phyloP scores from a whole-genome alignment of 2,888 invertebrate genomes.

The Tachina lurida region DNA sequence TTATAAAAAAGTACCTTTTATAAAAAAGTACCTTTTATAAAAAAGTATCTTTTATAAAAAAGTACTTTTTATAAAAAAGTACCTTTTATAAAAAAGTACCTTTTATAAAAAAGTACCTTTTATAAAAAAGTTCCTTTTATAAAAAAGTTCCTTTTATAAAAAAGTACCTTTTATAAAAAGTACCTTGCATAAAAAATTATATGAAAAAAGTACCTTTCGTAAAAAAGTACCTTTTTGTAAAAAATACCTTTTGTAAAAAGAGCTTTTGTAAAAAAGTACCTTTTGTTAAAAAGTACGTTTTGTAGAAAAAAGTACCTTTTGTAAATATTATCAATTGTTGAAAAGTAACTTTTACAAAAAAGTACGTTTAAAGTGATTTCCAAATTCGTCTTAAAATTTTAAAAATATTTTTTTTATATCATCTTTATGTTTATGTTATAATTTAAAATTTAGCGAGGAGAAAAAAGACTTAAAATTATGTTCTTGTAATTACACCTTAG shows the following conservation, averaged over 20 bases:
- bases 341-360: neutral
- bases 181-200: no score
- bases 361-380: neutral
- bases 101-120: neutral
- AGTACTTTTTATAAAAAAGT: neutral
- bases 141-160: neutral
- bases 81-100: neutral
- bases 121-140: neutral
- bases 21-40: neutral
- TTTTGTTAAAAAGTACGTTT: no score
- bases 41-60: neutral
- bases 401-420: neutral
- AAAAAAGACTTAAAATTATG: neutral
- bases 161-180: no score
- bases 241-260: no score
- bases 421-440: neutral
- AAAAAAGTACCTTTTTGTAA: no score
- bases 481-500: constrained; percentile 54
- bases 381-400: neutral
- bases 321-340: neutral
- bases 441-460: neutral
- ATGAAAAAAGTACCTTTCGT: no score
- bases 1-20: neutral
- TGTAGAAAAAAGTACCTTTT: no score
- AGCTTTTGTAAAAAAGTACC: no score